Evolutionary conservation across 2,797 vertebrate species (phyloP).

Genomic region (Neosalanx taihuensis): DNA sequence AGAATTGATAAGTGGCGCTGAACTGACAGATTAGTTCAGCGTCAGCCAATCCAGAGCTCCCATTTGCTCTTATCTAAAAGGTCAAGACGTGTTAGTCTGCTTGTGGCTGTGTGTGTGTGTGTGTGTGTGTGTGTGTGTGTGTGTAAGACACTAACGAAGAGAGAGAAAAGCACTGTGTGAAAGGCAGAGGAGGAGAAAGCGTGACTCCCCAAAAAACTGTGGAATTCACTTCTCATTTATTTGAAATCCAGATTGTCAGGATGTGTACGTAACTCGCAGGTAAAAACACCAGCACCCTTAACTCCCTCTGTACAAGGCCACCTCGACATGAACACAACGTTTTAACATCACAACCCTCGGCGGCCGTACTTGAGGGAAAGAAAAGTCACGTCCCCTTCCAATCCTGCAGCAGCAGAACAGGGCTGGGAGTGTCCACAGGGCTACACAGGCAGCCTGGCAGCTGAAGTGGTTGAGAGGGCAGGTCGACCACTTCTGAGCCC

Average conservation of each 20-base stretch:
- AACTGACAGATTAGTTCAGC: constrained; percentile 43
- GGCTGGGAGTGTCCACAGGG: neutral
- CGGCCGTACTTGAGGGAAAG: neutral
- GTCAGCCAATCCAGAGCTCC: constrained; percentile 10
- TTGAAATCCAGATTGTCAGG: neutral
- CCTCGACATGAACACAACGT: no score
- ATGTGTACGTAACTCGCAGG: no score
- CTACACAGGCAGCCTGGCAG: neutral
- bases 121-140: constrained; percentile 13
- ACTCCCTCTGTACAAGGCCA: no score
- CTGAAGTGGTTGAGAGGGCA: constrained; percentile 17
- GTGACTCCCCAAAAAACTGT: neutral
- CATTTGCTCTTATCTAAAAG: constrained; percentile 34
- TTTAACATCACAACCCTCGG: neutral
- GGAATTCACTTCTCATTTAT: neutral
- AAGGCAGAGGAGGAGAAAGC: neutral
- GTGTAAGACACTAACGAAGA: neutral
- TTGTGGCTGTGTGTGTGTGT: neutral
- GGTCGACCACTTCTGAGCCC: constrained; percentile 49
- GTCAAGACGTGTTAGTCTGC: neutral
- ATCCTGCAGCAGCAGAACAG: neutral
- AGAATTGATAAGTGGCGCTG: constrained; percentile 15
- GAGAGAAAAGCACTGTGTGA: neutral
- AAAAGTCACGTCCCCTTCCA: neutral
- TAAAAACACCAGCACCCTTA: no score